phyloP scores from a whole-genome alignment of 2,888 invertebrate species.

The Criorhina ranunculi region DNA sequence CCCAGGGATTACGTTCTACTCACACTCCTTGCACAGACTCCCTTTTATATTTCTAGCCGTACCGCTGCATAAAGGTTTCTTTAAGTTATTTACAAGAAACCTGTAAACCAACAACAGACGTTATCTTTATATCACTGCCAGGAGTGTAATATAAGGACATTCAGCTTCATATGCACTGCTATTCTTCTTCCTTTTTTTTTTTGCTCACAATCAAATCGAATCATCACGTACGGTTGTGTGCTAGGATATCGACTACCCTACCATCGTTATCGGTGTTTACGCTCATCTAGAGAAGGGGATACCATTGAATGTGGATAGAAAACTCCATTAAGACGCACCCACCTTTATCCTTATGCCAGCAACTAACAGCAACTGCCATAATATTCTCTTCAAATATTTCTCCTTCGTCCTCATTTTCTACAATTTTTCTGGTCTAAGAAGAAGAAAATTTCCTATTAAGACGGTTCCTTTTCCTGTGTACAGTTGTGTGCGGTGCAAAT shows the following conservation, averaged over 20 bases:
- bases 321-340: background rate
- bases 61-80: conserved; percentile 42
- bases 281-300: background rate
- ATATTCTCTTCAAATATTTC: background rate
- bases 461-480: background rate
- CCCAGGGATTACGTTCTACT: background rate
- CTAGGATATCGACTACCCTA: background rate
- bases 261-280: conserved; percentile 22
- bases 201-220: conserved; percentile 31
- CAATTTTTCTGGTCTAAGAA: background rate
- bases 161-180: conserved; percentile 13
- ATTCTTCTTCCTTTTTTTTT: background rate
- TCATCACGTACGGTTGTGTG: conserved; percentile 38
- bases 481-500: conserved; percentile 19
- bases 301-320: background rate
- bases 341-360: background rate
- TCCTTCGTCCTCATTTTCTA: background rate
- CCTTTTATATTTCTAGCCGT: background rate
- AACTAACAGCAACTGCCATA: conserved; percentile 36
- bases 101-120: conserved; percentile 65
- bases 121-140: conserved; percentile 39
- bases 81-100: conserved; percentile 64
- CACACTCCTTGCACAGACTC: background rate
- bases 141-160: conserved; percentile 22
- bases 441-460: conserved; percentile 31